phyloP scores from a whole-genome alignment of 2,113 vertebrate genomes.

The Axis porcinus region DNA sequence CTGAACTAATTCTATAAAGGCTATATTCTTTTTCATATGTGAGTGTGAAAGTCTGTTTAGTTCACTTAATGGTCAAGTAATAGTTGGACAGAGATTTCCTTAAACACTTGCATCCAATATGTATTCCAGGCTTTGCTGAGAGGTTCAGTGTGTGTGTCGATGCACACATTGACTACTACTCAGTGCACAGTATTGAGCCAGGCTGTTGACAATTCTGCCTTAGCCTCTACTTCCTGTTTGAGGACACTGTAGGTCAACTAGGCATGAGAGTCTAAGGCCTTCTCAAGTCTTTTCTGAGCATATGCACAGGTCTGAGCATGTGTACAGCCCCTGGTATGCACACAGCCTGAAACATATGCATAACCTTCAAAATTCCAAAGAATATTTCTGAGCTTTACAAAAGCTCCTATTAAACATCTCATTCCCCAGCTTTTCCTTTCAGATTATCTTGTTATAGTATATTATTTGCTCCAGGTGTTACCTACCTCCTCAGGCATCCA shows the following conservation, averaged over 20 bases:
- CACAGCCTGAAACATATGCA: neutral
- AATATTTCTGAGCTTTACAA: neutral
- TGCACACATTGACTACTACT: neutral
- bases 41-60: neutral
- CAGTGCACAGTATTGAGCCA: neutral
- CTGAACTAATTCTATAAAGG: neutral
- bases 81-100: neutral
- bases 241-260: neutral
- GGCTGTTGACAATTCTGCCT: neutral
- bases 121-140: neutral
- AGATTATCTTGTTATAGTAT: neutral
- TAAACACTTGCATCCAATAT: neutral
- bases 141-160: neutral
- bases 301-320: neutral
- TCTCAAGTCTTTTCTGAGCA: neutral
- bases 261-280: neutral
- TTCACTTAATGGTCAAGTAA: neutral
- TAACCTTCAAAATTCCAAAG: neutral
- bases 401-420: neutral
- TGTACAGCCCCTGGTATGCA: neutral
- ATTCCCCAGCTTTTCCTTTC: neutral
- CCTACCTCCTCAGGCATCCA: neutral
- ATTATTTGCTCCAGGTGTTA: neutral
- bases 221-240: neutral
- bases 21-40: neutral